phyloP scores from a whole-genome alignment of 1,140 invertebrate species.

The Zaprionus vittiger region DNA sequence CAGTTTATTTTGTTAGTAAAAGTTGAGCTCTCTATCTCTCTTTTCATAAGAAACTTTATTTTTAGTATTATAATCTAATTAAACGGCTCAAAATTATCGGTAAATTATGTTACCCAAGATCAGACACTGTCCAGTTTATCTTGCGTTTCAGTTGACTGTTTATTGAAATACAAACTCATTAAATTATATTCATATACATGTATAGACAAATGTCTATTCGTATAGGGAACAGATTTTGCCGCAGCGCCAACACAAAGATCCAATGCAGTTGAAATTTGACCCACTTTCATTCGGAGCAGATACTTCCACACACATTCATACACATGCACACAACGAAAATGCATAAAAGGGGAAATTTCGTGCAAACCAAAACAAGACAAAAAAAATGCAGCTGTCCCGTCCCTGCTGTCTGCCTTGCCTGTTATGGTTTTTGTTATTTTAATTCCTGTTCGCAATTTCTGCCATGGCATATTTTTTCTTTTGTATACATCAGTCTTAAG shows the following conservation, averaged over 20 bases:
- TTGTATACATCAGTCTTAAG: conserved; percentile 43
- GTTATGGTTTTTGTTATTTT: conserved; percentile 29
- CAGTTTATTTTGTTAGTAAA: conserved; percentile 1
- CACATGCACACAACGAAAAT: conserved; percentile 31
- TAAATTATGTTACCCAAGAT: conserved; percentile 21
- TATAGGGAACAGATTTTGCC: conserved; percentile 50
- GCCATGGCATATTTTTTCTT: background rate
- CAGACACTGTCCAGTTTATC: background rate
- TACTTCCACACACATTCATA: conserved; percentile 18
- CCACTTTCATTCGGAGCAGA: conserved; percentile 59
- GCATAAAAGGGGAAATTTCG: conserved; percentile 60
- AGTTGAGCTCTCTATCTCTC: too few relatives aligned
- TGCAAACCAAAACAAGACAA: conserved; percentile 48
- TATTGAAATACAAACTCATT: conserved; percentile 8
- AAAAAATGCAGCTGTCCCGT: conserved; percentile 67
- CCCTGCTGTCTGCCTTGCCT: conserved; percentile 14
- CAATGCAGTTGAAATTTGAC: conserved; percentile 72
- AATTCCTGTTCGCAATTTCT: conserved; percentile 24
- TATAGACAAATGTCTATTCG: conserved; percentile 5
- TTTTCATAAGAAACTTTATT: background rate
- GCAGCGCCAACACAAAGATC: conserved; percentile 54
- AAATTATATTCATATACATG: conserved; percentile 11
- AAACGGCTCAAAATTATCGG: conserved; percentile 6
- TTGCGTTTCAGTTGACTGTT: conserved; percentile 14
- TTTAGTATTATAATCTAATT: background rate